phyloP scores from a whole-genome alignment of 2,113 vertebrate genomes.

The Vombatus ursinus region DNA sequence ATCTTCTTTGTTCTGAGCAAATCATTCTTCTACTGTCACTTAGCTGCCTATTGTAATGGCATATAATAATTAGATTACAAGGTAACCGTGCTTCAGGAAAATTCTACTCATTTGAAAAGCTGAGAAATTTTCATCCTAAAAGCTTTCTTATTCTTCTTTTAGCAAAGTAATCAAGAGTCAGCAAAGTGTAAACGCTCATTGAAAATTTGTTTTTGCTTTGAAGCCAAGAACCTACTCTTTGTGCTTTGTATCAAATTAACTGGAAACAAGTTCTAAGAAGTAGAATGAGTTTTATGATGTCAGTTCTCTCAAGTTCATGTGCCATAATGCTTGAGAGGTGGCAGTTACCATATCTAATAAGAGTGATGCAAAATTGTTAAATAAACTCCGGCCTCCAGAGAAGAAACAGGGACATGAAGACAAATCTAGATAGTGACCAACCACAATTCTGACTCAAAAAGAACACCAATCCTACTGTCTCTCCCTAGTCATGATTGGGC shows the following conservation, averaged over 20 bases:
- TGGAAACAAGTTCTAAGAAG: constrained; percentile 33
- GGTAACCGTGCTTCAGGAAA: background rate
- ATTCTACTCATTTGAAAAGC: background rate
- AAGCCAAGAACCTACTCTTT: constrained; percentile 7
- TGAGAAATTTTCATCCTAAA: background rate
- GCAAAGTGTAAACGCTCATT: background rate
- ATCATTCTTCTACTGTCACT: background rate
- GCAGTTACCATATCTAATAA: background rate
- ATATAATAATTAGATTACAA: background rate
- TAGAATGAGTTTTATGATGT: background rate
- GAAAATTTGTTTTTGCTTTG: constrained; percentile 8
- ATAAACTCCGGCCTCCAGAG: background rate
- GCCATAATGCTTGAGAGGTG: background rate
- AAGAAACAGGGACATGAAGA: background rate
- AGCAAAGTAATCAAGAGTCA: constrained; percentile 35
- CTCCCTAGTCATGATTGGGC: background rate
- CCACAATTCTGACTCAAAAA: background rate
- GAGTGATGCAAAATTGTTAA: background rate
- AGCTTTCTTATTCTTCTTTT: background rate
- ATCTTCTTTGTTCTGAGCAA: background rate
- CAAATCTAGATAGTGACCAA: background rate
- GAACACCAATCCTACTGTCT: background rate
- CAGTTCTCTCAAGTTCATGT: background rate
- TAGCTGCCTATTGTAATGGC: background rate
- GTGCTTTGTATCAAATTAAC: background rate